Conservation (phyloP, 30 jellyfish, hydroid and myxozoan genomes). For the Cassiopea xamachana region DNA sequence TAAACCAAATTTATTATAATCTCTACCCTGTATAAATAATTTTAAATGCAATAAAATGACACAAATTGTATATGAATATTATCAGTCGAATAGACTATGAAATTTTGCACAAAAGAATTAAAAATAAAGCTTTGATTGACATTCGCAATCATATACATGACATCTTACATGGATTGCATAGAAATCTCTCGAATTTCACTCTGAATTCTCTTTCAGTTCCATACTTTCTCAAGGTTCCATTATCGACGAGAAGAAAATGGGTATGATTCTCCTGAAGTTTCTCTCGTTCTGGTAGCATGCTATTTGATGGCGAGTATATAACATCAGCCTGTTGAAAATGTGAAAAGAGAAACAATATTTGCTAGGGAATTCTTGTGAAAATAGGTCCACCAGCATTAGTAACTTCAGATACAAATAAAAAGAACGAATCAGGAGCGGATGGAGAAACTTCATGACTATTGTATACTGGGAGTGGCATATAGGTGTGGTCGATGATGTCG, state of each 20-base stretch:
- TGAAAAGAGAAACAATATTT: not conserved
- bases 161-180: conserved; percentile 15
- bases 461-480: no score
- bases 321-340: conserved; percentile 14
- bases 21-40: no score
- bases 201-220: conserved; percentile 45
- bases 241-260: conserved; percentile 48
- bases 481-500: no score
- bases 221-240: conserved; percentile 32
- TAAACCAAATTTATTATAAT: no score
- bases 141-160: not conserved
- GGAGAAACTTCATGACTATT: no score
- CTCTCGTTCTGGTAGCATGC: not conserved
- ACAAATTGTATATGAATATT: no score
- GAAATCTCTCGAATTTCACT: conserved; percentile 29
- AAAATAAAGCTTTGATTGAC: not conserved
- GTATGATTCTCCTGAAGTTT: conserved; percentile 37
- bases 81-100: not conserved
- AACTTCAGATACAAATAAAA: not conserved
- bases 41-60: no score
- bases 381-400: not conserved
- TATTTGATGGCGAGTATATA: conserved; percentile 6
- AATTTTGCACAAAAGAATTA: not conserved
- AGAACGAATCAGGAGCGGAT: no score
- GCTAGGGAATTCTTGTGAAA: not conserved